Conservation (phyloP, 2,888 invertebrate species). For the Allophyes oxyacanthae region DNA sequence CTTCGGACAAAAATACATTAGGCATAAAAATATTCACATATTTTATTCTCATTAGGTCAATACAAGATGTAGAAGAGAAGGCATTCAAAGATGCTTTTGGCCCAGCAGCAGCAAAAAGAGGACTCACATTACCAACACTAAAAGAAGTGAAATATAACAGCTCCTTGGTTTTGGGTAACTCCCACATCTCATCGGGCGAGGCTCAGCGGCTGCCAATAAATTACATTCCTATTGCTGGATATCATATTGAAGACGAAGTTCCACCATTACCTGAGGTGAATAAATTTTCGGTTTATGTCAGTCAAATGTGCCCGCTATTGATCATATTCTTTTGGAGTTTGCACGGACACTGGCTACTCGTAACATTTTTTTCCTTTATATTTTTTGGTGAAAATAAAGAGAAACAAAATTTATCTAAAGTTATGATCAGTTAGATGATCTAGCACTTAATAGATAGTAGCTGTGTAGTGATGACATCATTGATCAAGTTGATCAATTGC, state of each 20-base stretch:
- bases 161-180: conserved; percentile 73
- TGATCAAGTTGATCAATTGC: too few species aligned
- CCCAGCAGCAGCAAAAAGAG: conserved; percentile 53
- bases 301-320: too few species aligned
- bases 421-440: too few species aligned
- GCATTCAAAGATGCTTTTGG: conserved; percentile 35
- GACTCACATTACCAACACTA: conserved; percentile 58
- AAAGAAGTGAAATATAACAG: conserved; percentile 65
- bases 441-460: too few species aligned
- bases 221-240: conserved; percentile 71
- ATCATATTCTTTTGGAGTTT: too few species aligned
- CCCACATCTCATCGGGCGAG: conserved; percentile 67
- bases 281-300: background rate
- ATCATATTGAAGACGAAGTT: conserved; percentile 67
- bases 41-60: conserved; percentile 19
- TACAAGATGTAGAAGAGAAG: conserved; percentile 36
- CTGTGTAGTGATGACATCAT: too few species aligned
- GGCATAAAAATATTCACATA: too few species aligned
- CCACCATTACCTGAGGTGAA: conserved; percentile 70
- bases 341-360: too few species aligned
- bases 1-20: too few species aligned
- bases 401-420: too few species aligned
- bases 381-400: too few species aligned
- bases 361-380: too few species aligned
- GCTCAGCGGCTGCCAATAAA: conserved; percentile 68